These are phyloP conservation scores for Saccopteryx bilineata DNA, from an alignment of 2,113 vertebrate genomes.

Conservation along the genomic window DNA sequence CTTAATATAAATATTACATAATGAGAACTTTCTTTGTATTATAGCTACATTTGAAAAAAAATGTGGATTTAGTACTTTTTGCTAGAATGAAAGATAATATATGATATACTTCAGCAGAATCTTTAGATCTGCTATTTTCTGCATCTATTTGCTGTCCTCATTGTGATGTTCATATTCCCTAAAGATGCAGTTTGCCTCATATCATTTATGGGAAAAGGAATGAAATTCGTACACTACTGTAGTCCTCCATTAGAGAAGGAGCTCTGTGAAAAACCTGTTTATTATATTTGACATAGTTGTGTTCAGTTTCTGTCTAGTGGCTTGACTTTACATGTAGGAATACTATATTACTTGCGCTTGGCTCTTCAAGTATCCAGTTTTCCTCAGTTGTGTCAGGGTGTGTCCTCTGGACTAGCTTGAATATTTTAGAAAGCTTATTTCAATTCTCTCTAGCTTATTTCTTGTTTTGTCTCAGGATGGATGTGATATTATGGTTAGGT, in stretches of 20 bases:
- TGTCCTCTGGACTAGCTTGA: not conserved
- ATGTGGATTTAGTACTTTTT: slow-evolving; percentile 14
- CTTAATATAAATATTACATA: not conserved
- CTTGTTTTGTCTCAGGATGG: not conserved
- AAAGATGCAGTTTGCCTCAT: not conserved
- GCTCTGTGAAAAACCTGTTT: not conserved
- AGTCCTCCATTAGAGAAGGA: not conserved
- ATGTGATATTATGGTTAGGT: not conserved
- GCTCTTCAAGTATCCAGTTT: not conserved
- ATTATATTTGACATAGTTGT: not conserved
- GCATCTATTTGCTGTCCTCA: not conserved
- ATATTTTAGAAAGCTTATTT: not conserved
- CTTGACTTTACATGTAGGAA: not conserved
- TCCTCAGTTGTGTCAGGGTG: not conserved
- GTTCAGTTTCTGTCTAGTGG: not conserved
- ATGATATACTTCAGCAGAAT: not conserved
- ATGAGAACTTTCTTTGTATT: slow-evolving; percentile 26
- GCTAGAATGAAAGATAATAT: not conserved
- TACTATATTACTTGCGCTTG: not conserved
- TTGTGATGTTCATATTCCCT: not conserved
- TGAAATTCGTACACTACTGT: not conserved
- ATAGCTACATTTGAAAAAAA: not conserved
- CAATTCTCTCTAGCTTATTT: not conserved
- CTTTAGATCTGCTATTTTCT: not conserved
- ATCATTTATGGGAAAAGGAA: slow-evolving; percentile 1